Evolutionary conservation across 2,113 vertebrate genomes (phyloP).

Genomic region (Atherinomorus stipes): DNA sequence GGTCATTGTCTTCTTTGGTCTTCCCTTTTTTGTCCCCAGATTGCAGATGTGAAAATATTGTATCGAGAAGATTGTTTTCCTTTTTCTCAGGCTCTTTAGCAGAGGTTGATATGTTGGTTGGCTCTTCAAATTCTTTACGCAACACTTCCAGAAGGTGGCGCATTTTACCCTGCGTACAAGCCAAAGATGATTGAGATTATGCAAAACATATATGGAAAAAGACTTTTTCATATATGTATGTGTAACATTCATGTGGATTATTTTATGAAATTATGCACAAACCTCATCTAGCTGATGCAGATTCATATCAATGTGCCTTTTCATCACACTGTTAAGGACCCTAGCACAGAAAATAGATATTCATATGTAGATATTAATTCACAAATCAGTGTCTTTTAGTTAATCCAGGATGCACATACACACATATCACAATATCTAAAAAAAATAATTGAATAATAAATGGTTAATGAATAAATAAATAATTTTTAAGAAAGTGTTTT

Average conservation of each 20-base stretch:
- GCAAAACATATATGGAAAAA: not conserved
- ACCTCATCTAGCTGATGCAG: constrained; percentile 80
- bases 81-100: constrained; percentile 42
- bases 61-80: constrained; percentile 23
- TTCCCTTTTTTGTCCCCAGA: constrained; percentile 18
- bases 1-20: constrained; percentile 44
- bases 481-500: too few species aligned
- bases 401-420: not conserved
- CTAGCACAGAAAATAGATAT: constrained; percentile 56
- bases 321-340: constrained; percentile 76
- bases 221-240: constrained; percentile 1
- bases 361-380: constrained; percentile 1
- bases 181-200: not conserved
- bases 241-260: not conserved
- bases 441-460: too few species aligned
- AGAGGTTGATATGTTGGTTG: constrained; percentile 36
- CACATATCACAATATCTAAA: too few species aligned
- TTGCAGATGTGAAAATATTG: constrained; percentile 38
- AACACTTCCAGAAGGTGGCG: constrained; percentile 82
- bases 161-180: constrained; percentile 81
- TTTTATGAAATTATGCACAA: constrained; percentile 14
- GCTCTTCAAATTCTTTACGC: constrained; percentile 75
- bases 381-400: not conserved
- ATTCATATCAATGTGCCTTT: constrained; percentile 81
- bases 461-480: too few species aligned